Conservation (phyloP, 2,113 vertebrate genomes). For the Tachysurus vachellii region DNA sequence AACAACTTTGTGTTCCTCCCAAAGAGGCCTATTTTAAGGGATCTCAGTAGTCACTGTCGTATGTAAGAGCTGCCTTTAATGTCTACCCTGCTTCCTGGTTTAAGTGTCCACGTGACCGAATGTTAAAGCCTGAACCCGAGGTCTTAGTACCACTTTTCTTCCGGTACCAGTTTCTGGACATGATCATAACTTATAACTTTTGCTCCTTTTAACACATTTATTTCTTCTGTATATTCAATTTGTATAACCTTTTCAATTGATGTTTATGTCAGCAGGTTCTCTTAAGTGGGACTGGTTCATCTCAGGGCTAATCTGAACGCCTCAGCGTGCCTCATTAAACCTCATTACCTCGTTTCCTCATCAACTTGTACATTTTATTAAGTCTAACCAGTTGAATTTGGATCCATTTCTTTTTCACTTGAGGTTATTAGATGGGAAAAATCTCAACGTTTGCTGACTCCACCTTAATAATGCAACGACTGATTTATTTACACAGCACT, state of each 20-base stretch:
- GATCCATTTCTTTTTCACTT: neutral
- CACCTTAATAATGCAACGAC: conserved; percentile 7
- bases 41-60: neutral
- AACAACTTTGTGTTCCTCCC: neutral
- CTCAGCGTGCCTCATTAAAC: neutral
- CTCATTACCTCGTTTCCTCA: too few relatives aligned
- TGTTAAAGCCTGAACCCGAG: neutral
- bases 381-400: neutral
- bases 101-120: neutral
- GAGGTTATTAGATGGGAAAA: neutral
- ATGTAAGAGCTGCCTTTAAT: neutral
- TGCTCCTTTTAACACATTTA: neutral
- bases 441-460: neutral
- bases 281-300: neutral
- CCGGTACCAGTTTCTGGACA: neutral
- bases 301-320: neutral
- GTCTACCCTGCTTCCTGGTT: neutral
- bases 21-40: neutral
- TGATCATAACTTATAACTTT: neutral
- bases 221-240: neutral
- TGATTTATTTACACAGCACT: neutral
- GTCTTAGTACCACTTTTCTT: neutral
- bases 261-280: neutral
- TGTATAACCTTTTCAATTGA: neutral
- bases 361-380: neutral